Evolutionary conservation across 2,113 vertebrate genomes (phyloP).

Genomic region (Conger conger): DNA sequence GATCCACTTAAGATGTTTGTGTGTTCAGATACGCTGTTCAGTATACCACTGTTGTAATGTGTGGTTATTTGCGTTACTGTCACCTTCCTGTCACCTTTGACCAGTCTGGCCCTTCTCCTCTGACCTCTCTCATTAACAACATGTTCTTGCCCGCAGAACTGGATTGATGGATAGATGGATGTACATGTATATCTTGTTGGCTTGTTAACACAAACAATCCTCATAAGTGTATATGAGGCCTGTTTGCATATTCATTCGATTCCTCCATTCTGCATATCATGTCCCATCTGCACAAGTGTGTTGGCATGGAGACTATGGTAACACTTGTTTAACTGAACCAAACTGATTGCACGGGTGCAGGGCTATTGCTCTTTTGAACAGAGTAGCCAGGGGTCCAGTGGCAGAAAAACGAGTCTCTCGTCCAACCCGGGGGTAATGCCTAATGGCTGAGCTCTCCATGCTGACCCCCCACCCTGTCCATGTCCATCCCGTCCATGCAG

Average conservation of each 20-base stretch:
- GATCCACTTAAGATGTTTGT: no score
- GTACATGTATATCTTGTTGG: background rate
- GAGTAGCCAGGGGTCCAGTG: background rate
- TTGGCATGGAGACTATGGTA: background rate
- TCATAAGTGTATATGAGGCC: background rate
- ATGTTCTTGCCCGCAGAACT: no score
- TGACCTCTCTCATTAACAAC: no score
- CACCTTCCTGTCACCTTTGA: no score
- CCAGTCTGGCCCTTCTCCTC: no score
- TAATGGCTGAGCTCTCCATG: conserved; percentile 35
- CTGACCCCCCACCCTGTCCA: conserved; percentile 39
- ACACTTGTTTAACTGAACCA: background rate
- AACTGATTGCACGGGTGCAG: background rate
- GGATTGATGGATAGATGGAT: no score
- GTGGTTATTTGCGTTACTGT: no score
- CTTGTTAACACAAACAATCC: background rate
- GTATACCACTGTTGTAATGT: no score
- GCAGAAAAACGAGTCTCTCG: background rate
- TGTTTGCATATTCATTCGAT: background rate
- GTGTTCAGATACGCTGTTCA: no score
- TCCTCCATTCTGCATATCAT: no score
- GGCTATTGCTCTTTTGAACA: background rate
- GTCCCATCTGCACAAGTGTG: background rate
- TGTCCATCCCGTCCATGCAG: conserved; percentile 17
- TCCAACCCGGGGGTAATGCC: background rate